Evolutionary conservation across 2,888 invertebrate genomes (phyloP).

Genomic region (Rotaria sp.): DNA sequence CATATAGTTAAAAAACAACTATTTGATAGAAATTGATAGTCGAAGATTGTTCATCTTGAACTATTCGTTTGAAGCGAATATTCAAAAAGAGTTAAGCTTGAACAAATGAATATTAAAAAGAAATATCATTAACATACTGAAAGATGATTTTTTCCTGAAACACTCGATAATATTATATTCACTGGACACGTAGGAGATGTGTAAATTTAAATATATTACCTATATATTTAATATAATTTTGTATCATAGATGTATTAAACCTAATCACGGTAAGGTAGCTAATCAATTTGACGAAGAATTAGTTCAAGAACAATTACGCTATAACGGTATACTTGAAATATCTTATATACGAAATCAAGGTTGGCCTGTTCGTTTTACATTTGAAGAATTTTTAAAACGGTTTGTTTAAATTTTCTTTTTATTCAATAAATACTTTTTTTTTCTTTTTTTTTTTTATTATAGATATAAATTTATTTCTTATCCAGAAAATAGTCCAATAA

Average conservation of each 20-base stretch:
- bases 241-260: constrained; percentile 48
- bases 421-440: neutral
- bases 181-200: no score
- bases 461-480: constrained; percentile 42
- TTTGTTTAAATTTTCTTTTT: neutral
- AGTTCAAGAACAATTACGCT: constrained; percentile 48
- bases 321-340: constrained; percentile 52
- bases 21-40: no score
- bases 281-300: constrained; percentile 45
- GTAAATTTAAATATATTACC: no score
- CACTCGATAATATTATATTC: no score
- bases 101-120: no score
- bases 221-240: neutral
- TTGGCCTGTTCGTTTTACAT: constrained; percentile 47
- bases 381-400: constrained; percentile 46
- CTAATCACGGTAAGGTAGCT: constrained; percentile 46
- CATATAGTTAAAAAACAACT: no score
- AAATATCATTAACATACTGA: no score
- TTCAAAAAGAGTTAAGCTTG: no score
- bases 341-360: constrained; percentile 49
- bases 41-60: no score
- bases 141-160: no score
- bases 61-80: no score
- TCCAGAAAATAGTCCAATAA: constrained; percentile 32
- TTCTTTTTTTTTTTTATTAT: neutral